Evolutionary conservation across 2,888 invertebrate species (phyloP), one percentile per base, ranked within the genome.

Genomic region (Polymixis flavicincta): DNA sequence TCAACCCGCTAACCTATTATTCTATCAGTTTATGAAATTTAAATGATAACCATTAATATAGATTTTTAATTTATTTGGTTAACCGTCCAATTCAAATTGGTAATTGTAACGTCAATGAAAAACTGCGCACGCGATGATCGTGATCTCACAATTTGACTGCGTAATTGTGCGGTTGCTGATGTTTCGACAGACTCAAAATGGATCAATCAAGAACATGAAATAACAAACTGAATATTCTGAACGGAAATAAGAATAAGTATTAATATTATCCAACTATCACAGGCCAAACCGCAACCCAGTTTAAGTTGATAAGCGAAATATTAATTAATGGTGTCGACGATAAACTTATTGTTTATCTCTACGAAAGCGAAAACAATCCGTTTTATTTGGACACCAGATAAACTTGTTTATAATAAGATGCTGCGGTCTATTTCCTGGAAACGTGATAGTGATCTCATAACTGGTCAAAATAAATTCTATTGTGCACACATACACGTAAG

Each of bases 291-390:
- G 85, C 89, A 92, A 91, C 92, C 92, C 87, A 92, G 87, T 90
- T 92, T 84, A 78, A 80, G 61, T 84, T 89, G 95, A 95, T 95
- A 95, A 94, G 87, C 86, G 80, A 85, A 90, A 90, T 90, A 90
- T 93, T 93, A 94, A 94, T 94, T 93, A 95, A 95, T 94, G 92
- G 91, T 93, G 93, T 89, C 93, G 89, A 82, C 81, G 94, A 95
- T 95, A 95, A 94, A 87, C 85, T 84, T 82, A 89, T 88, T 88
- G 89, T 91, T 91, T 92, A 92, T 93, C 90, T 90, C 52, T 87
- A 89, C 89, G 91, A 94, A 94, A 94, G 92, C 92, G 91, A 94
- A 94, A 93, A 94, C 92, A 93, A 91, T 88, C 88, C 89, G 86
- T 83, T 85, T 88, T 87, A 87, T 90, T 90, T 89, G 82, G 87